A percentile compares a stretch with the other conserved stretches of the same genome.
Conservation (phyloP, 2,888 invertebrate species). For the Cephus sareptanus region DNA sequence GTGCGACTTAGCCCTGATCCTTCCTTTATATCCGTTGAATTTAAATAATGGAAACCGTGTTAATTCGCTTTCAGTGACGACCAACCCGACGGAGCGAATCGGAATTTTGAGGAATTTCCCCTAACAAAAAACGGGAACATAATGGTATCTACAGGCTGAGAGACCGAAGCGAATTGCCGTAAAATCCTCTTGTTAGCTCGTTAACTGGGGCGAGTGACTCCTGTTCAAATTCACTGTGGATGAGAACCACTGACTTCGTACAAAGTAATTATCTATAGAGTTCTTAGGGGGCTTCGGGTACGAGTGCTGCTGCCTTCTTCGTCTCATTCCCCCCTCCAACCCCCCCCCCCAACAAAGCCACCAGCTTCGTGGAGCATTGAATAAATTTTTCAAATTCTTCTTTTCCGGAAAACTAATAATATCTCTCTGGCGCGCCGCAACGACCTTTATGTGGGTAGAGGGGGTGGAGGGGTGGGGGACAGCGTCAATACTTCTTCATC, state of each 20-base stretch:
- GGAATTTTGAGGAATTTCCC: background rate
- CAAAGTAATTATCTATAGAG: constrained; percentile 24
- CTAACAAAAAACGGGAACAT: background rate
- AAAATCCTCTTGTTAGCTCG: background rate
- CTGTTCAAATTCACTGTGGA: background rate
- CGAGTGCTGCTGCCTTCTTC: background rate
- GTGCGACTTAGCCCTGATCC: constrained; percentile 57
- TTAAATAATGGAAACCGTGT: constrained; percentile 54
- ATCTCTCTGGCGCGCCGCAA: constrained; percentile 3
- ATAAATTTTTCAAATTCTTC: constrained; percentile 26
- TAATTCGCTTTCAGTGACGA: constrained; percentile 48
- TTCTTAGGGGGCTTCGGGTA: constrained; percentile 11
- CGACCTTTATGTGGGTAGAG: background rate
- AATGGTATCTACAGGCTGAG: background rate
- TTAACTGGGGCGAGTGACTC: background rate
- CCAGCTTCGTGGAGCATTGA: constrained; percentile 13
- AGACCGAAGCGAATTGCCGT: background rate
- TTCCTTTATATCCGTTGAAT: constrained; percentile 53
- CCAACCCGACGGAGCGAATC: constrained; percentile 24
- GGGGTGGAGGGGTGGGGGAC: background rate
- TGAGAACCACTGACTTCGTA: constrained; percentile 17
- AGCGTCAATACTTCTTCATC: constrained; percentile 17
- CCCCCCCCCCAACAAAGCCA: background rate
- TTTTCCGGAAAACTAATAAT: constrained; percentile 22
- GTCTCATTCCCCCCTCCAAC: background rate